Conservation (phyloP, 2,113 vertebrate genomes). For the Galemys pyrenaicus region DNA sequence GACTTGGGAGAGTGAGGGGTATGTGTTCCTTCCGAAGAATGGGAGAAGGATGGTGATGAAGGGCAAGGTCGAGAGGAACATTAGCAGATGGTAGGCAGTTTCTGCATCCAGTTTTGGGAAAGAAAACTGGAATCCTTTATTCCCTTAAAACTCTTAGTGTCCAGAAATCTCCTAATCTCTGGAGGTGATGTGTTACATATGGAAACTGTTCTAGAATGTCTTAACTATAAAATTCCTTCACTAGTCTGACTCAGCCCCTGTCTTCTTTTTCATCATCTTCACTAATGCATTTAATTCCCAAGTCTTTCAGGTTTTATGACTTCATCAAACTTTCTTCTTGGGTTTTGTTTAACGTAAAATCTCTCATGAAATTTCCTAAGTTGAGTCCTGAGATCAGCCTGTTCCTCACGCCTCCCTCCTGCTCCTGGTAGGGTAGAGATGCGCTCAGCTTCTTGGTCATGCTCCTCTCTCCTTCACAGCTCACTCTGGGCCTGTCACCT, state of each 20-base stretch:
- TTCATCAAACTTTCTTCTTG: background rate
- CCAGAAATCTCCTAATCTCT: background rate
- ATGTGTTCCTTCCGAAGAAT: background rate
- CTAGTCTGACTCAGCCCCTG: background rate
- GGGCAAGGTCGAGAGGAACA: background rate
- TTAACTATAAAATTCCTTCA: background rate
- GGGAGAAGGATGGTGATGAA: background rate
- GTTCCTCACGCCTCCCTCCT: background rate
- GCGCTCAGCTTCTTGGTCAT: background rate
- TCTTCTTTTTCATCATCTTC: background rate
- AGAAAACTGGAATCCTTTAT: background rate
- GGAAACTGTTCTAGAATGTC: background rate
- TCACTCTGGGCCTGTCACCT: slow-evolving; percentile 90
- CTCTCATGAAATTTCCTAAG: background rate
- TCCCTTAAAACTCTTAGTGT: background rate
- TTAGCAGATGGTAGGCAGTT: background rate
- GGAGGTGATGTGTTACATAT: background rate
- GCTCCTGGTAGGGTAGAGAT: background rate
- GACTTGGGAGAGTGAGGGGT: background rate
- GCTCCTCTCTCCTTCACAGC: slow-evolving; percentile 83
- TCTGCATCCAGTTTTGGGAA: background rate
- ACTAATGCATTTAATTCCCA: background rate
- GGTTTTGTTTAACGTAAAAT: background rate
- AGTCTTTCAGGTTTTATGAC: background rate
- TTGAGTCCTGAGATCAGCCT: background rate